Conservation (phyloP, 2,888 invertebrate species). For the Cheilosia grossa region DNA sequence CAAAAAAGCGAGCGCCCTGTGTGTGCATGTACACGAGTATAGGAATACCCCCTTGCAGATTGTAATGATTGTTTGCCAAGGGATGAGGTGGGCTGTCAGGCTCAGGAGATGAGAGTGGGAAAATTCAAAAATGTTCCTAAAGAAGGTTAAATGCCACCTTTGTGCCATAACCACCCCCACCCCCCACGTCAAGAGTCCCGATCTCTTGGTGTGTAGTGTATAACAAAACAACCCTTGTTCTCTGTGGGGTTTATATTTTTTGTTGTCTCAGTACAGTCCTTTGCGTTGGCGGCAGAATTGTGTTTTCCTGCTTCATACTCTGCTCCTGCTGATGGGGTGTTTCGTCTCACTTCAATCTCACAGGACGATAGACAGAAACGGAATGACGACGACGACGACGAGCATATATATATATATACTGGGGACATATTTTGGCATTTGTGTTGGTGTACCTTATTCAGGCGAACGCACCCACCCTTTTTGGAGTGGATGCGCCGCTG, state of each 20-base stretch:
- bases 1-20: conserved; percentile 49
- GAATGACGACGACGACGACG: conserved; percentile 14
- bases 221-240: conserved; percentile 57
- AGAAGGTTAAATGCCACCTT: conserved; percentile 67
- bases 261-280: not conserved
- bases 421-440: conserved; percentile 36
- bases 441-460: conserved; percentile 3
- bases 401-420: not conserved
- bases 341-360: conserved; percentile 73
- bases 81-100: conserved; percentile 52
- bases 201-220: conserved; percentile 15
- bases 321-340: conserved; percentile 61
- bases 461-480: conserved; percentile 32
- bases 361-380: conserved; percentile 46
- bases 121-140: conserved; percentile 56
- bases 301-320: conserved; percentile 21
- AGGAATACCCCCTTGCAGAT: conserved; percentile 25
- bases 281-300: conserved; percentile 28
- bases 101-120: conserved; percentile 19
- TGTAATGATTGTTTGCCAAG: conserved; percentile 67
- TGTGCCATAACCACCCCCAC: conserved; percentile 25
- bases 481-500: conserved; percentile 55
- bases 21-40: conserved; percentile 43
- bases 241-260: conserved; percentile 5
- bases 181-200: conserved; percentile 14